Evolutionary conservation across 2,113 vertebrate species (phyloP), one percentile per base, ranked within the genome.

Genomic region (Siphamia tubifer): DNA sequence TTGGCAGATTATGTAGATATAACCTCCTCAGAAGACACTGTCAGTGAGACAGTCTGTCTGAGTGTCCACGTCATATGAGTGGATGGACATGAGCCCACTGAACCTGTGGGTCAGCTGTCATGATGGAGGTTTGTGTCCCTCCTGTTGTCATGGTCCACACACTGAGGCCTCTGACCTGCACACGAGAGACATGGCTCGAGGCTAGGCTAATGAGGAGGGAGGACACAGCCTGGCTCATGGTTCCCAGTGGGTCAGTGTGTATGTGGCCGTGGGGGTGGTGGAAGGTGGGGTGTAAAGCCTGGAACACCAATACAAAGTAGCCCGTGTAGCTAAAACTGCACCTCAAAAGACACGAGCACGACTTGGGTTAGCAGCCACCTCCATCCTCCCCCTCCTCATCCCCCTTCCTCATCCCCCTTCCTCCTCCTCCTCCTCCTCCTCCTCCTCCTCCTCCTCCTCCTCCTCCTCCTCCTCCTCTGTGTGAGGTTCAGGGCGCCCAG

Each of bases 141-240:
- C 25, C 17, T 58, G 39, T 47, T 31, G 43, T 48, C 12, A 17
- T 4, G 23, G 73, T 77, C 71, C 63, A 65, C n/a, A 34, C 34
- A 63, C 21, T 6, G 53, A 79, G 82, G 79, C 78, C 68, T 60
- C 54, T 70, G 75, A 77, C 64, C 75, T 68, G 65, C 43, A 62
- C 4, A n/a, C n/a, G n/a, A n/a, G 1, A 24, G n/a, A 67, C 62
- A 57, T 0, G 55, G 20, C 8, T 27, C 36, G 47, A 62, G 15
- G 38, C 27, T 58, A 13, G 38, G 43, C 49, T 79, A 53, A 36
- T 39, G 48, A 51, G 15, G 54, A 52, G 51, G 15, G 54, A 52
- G 51, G 49, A 64, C 45, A 49, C 27, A 63, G 68, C 10, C 42
- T 39, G 53, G 15, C 27, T 39, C 27, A 3, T 1, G 62, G 35